These are phyloP conservation scores for Nomada fucata DNA, from an alignment of 2,888 invertebrate genomes.

Conservation along the genomic window DNA sequence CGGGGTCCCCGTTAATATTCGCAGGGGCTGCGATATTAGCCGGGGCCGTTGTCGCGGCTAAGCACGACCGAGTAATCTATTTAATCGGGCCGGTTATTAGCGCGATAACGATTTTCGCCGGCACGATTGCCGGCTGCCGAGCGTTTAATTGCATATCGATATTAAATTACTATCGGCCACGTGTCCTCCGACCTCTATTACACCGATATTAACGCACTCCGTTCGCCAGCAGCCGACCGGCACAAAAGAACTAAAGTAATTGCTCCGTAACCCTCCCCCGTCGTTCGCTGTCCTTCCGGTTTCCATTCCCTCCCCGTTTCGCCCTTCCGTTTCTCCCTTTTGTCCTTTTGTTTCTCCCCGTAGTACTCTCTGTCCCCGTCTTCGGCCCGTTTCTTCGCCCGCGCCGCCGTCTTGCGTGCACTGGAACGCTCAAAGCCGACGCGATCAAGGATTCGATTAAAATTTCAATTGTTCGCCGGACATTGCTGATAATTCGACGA, in stretches of 20 bases:
- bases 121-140: slow-evolving; percentile 50
- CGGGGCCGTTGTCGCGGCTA: slow-evolving; percentile 17
- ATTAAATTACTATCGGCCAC: slow-evolving; percentile 65
- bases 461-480: slow-evolving; percentile 56
- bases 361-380: not conserved
- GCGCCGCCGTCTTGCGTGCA: not conserved
- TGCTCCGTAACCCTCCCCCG: slow-evolving; percentile 25
- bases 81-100: slow-evolving; percentile 42
- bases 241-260: slow-evolving; percentile 49
- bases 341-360: not conserved
- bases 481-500: slow-evolving; percentile 31
- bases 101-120: slow-evolving; percentile 52
- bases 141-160: slow-evolving; percentile 60
- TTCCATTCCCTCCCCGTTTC: not conserved
- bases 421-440: slow-evolving; percentile 13
- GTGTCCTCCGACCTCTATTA: slow-evolving; percentile 55
- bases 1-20: slow-evolving; percentile 11
- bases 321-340: not conserved
- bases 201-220: slow-evolving; percentile 43
- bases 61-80: slow-evolving; percentile 34
- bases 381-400: not conserved
- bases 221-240: slow-evolving; percentile 1
- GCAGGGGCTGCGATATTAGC: slow-evolving; percentile 9
- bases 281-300: slow-evolving; percentile 15
- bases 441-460: slow-evolving; percentile 51